Evolutionary conservation across 2,888 invertebrate genomes (phyloP).

Genomic region (Rotaria magnacalcarata): DNA sequence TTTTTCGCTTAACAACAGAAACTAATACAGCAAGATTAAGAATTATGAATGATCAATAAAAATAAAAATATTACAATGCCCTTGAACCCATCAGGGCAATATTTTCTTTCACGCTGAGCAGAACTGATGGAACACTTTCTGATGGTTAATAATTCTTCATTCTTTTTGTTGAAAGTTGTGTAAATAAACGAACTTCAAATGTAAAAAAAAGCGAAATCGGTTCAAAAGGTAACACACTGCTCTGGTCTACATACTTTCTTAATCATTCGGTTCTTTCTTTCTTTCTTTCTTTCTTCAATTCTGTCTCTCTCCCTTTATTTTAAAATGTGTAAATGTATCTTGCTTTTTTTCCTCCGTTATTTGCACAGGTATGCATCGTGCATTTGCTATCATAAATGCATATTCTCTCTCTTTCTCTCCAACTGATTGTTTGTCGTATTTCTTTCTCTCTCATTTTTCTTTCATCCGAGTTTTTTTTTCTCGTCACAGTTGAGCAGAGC

Average conservation of each 20-base stretch:
- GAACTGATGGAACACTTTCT: no score
- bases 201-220: neutral
- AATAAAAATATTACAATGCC: no score
- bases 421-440: neutral
- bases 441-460: neutral
- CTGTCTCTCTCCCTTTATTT: neutral
- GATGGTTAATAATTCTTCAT: neutral
- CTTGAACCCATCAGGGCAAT: no score
- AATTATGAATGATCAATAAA: no score
- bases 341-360: neutral
- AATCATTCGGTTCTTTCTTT: neutral
- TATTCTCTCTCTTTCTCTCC: neutral
- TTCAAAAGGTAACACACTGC: neutral
- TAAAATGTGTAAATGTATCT: neutral
- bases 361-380: neutral
- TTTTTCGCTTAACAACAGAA: no score
- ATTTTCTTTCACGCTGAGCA: no score
- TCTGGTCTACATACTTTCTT: neutral
- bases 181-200: neutral
- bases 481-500: slow-evolving; percentile 18
- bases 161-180: neutral
- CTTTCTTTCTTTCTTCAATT: no score
- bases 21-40: no score
- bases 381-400: neutral
- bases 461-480: neutral